Evolutionary conservation across 2,888 invertebrate species (phyloP).

Genomic region (Protophormia terraenovae): DNA sequence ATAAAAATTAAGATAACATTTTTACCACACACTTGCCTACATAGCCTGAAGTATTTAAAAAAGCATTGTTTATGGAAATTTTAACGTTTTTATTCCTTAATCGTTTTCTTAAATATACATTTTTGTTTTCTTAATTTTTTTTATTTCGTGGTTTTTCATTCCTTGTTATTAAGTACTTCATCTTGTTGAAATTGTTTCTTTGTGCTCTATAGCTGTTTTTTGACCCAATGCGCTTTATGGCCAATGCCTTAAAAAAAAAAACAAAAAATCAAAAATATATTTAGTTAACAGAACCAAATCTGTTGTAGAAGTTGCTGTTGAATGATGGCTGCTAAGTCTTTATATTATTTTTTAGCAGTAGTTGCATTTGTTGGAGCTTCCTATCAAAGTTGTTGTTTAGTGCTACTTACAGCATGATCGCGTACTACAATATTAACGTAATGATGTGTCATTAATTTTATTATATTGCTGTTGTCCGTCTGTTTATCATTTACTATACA

Average conservation of each 20-base stretch:
- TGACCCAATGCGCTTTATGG: not conserved
- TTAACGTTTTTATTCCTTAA: slow-evolving; percentile 28
- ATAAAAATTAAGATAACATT: not conserved
- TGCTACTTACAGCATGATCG: slow-evolving; percentile 55
- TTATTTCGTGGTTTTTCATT: not conserved
- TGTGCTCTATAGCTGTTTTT: slow-evolving; percentile 5
- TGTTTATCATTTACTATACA: slow-evolving; percentile 35
- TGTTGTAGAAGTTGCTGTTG: not conserved
- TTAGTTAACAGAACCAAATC: not conserved
- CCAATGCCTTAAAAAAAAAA: not conserved
- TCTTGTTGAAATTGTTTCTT: not conserved
- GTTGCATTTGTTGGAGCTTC: slow-evolving; percentile 34
- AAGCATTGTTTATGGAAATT: slow-evolving; percentile 13
- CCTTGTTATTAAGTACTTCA: slow-evolving; percentile 17
- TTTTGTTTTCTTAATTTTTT: not conserved
- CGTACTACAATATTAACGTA: slow-evolving; percentile 66
- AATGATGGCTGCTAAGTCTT: not conserved
- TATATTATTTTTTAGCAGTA: not conserved
- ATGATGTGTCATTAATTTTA: slow-evolving; percentile 69
- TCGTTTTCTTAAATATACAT: slow-evolving; percentile 38
- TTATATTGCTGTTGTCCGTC: slow-evolving; percentile 54
- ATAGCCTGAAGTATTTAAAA: not conserved
- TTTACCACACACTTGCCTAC: not conserved
- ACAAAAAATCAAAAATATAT: not conserved
- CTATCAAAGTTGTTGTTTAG: slow-evolving; percentile 23